These are phyloP conservation scores for Idaea biselata DNA, from an alignment of 2,888 invertebrate genomes.

Conservation along the genomic window DNA sequence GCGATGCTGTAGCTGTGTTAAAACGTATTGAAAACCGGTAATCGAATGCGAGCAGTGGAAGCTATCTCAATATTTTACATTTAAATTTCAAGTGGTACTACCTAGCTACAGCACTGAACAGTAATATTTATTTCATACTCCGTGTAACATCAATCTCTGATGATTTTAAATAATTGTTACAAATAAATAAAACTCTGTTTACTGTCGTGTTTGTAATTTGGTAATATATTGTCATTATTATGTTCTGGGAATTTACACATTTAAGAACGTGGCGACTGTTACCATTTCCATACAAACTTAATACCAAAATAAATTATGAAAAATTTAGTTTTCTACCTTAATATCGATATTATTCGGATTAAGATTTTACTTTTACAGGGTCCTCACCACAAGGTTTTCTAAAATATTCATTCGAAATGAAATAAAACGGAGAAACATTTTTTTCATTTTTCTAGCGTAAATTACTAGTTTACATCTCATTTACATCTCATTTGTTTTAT, in stretches of 20 bases:
- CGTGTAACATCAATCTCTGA: conserved; percentile 54
- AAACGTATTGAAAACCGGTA: conserved; percentile 78
- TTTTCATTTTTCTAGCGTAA: too few relatives aligned
- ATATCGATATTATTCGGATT: too few relatives aligned
- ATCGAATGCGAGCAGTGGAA: conserved; percentile 75
- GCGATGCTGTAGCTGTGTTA: conserved; percentile 64
- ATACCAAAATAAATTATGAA: too few relatives aligned
- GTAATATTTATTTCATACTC: conserved; percentile 63
- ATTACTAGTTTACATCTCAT: too few relatives aligned
- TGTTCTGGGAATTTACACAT: background rate
- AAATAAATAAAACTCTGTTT: conserved; percentile 21
- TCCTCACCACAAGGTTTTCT: too few relatives aligned
- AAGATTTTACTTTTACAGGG: too few relatives aligned
- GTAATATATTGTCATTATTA: background rate
- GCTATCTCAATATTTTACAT: conserved; percentile 77
- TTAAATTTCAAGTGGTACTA: conserved; percentile 70
- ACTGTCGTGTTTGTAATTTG: conserved; percentile 8
- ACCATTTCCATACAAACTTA: too few relatives aligned
- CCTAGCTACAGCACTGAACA: conserved; percentile 25
- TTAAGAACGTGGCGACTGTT: too few relatives aligned
- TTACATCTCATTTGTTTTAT: too few relatives aligned
- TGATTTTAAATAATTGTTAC: conserved; percentile 44
- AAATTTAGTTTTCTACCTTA: too few relatives aligned
- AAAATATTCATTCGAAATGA: too few relatives aligned
- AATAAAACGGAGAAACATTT: too few relatives aligned